Base-by-base conservation (phyloP, 1,140 invertebrate species). In the Drosophila eugracilis region DNA sequence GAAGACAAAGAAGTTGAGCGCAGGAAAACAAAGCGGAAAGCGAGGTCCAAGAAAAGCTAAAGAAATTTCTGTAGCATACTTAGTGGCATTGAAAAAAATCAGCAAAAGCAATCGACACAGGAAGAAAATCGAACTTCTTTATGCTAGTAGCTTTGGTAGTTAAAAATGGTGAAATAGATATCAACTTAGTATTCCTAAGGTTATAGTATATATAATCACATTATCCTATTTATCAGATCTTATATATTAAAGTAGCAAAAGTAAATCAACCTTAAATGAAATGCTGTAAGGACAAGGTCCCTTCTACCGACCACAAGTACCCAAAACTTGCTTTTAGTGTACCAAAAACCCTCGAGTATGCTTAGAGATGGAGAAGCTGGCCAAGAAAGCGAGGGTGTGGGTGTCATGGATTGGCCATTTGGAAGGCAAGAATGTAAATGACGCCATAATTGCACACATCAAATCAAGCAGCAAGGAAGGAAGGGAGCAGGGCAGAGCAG, bases 371-470 rank as follows among this genome's bases (percentile, higher is more conserved):
- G 24, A 10, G 12, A 14, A n/a, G 7, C 6, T 12, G 6, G n/a
- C 17, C 26, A 21, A 14, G 19, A 6, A 12, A 4, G 10, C n/a
- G 19, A 19, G 14, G 26, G 34, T 9, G 14, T 30, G 21, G 26
- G 57, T 57, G 52, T 32, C 60, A 39, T 52, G 52, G 53, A 78
- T 77, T 81, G 70, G 48, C 70, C 69, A 73, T 73, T 73, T 77
- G 41, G 62, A 86, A 78, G 77, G 81, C 74, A 63, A 62, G 47
- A 88, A 88, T 88, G 83, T 88, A 86, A 83, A 86, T 88, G 83
- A 86, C 70, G 83, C 78, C 83, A 86, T 86, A 86, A 86, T 86
- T 86, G 83, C 83, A 86, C 65, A 53, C 83, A 78, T 83, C 78
- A 89, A 86, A 71, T 71, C 62, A 74, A 77, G 55, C 52, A 84